phyloP scores from a whole-genome alignment of 2,888 invertebrate species.

The Melitaea athalia region DNA sequence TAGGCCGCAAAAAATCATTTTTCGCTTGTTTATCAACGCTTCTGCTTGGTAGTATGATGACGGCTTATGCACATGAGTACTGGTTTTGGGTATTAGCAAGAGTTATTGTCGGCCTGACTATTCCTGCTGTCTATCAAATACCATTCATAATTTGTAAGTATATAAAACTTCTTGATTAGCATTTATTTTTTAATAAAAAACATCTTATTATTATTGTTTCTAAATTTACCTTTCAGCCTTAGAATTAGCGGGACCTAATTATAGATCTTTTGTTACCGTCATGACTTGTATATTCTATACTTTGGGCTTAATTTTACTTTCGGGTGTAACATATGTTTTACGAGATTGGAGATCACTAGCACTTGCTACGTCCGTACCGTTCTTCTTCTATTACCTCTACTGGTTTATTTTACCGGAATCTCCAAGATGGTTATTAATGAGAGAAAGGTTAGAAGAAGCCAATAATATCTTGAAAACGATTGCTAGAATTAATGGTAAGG shows the following conservation, averaged over 20 bases:
- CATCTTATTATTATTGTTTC: conserved; percentile 2
- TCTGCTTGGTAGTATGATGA: conserved; percentile 89
- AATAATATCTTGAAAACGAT: conserved; percentile 88
- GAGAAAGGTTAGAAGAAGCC: conserved; percentile 91
- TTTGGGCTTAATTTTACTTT: conserved; percentile 90
- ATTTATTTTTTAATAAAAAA: conserved; percentile 42
- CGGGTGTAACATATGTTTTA: conserved; percentile 92
- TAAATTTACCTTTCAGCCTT: conserved; percentile 84
- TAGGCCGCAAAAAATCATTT: conserved; percentile 92
- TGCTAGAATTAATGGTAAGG: conserved; percentile 89
- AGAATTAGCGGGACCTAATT: conserved; percentile 95
- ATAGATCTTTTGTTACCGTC: conserved; percentile 95
- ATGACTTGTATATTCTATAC: conserved; percentile 96
- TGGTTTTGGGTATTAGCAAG: conserved; percentile 93
- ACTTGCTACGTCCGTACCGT: conserved; percentile 91
- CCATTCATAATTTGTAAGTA: conserved; percentile 96
- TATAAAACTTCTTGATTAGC: background rate
- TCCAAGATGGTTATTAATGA: conserved; percentile 94
- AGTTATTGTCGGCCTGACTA: conserved; percentile 92
- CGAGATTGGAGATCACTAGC: conserved; percentile 92
- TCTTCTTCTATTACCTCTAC: conserved; percentile 91
- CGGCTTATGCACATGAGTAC: conserved; percentile 89
- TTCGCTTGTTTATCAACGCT: conserved; percentile 92
- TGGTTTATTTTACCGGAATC: conserved; percentile 95
- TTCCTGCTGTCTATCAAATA: conserved; percentile 96